A percentile compares a stretch with the other conserved stretches of the same genome.
phyloP scores from a whole-genome alignment of 2,797 vertebrate species.

The Morelia viridis region DNA sequence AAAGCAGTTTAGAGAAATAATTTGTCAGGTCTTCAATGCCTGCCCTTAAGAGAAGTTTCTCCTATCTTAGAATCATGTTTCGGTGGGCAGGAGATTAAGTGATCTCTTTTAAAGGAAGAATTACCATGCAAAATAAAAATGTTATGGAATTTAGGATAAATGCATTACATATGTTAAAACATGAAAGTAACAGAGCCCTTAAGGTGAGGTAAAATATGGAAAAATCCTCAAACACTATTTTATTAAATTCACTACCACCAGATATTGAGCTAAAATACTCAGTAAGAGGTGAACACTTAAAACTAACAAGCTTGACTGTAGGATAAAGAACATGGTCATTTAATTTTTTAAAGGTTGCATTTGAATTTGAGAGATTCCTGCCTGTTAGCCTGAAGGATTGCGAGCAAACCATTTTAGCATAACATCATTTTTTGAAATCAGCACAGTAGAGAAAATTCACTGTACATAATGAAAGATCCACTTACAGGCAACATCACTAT shows the following conservation, averaged over 20 bases:
- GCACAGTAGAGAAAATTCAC: background rate
- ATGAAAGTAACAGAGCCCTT: slow-evolving; percentile 8
- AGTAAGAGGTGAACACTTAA: background rate
- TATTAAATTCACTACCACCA: background rate
- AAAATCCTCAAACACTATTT: slow-evolving; percentile 15
- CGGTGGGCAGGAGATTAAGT: background rate
- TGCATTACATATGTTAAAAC: slow-evolving; percentile 54
- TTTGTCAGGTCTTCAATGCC: slow-evolving; percentile 43
- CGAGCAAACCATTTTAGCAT: background rate
- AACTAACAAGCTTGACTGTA: slow-evolving; percentile 18
- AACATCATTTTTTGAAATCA: background rate
- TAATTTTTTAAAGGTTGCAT: background rate
- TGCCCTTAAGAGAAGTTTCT: slow-evolving; percentile 47
- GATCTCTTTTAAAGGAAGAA: slow-evolving; percentile 51
- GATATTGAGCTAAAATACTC: slow-evolving; percentile 60
- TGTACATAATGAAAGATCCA: background rate
- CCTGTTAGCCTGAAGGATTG: background rate
- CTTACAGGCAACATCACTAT: background rate
- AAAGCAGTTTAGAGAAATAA: slow-evolving; percentile 37
- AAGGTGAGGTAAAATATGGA: background rate
- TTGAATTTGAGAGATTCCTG: background rate
- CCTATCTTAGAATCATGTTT: background rate
- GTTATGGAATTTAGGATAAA: slow-evolving; percentile 50
- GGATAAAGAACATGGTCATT: background rate
- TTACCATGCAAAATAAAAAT: slow-evolving; percentile 54